Evolutionary conservation across 2,797 vertebrate genomes (phyloP), one percentile per base, ranked within the genome.

Genomic region (Halcyon chelicuti): DNA sequence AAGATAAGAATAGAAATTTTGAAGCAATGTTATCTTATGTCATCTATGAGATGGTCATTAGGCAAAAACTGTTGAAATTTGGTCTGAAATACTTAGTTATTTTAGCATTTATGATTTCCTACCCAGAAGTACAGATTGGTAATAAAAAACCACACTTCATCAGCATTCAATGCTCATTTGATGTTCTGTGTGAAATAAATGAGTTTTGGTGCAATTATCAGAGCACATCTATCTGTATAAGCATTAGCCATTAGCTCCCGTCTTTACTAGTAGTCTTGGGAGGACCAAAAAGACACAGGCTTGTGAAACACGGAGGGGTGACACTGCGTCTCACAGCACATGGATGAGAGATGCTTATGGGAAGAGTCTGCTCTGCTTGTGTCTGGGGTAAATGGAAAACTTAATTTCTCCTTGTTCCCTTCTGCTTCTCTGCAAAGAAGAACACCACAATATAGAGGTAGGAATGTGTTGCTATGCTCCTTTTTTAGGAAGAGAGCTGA

Each of bases 21-120:
- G 54, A 87, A 92, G 81, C 29, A 19, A 46, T 87, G 35, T 80
- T 94, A 63, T 90, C 92, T 90, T 87, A 82, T 44, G 74, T 92
- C 72, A 73, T 74, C 84, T 92, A 12, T 63, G 54, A 90, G 58
- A 87, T 92, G 29, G 33, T 82, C 78, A 85, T 91, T 74, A 72
- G 89, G 78, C 75, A 95, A 85, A 90, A 89, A 65, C 25, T 52
- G n/a, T 86, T 92, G 92, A 94, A 86, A 72, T 80, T 89, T 92
- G 37, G 57, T 91, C 78, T 87, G 66, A 42, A 86, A 35, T 91
- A 51, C 80, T 94, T 90, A 68, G 65, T 62, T 88, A 63, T 78
- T 88, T 94, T 70, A 87, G 65, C 63, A 39, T 91, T 86, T 91
- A 74, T 84, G 52, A 74, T 73, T 96, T 35, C 78, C 26, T 88